Conservation (phyloP, 2,797 vertebrate species). For the Propithecus perrieri region DNA sequence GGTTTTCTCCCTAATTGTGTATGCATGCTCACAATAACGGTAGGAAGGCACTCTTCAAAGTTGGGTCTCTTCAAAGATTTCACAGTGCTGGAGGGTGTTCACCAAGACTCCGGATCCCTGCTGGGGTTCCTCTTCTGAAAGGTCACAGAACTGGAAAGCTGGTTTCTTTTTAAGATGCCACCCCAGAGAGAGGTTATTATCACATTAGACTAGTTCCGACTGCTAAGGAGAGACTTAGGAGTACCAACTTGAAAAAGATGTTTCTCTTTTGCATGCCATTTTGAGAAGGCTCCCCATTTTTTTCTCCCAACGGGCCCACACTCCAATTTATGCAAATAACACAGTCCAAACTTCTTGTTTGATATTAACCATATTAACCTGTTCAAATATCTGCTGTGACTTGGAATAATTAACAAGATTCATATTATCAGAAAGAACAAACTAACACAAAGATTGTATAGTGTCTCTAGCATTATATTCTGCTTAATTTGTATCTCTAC, state of each 20-base stretch:
- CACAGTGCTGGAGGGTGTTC: conserved; percentile 43
- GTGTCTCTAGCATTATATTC: background rate
- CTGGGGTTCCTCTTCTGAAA: conserved; percentile 37
- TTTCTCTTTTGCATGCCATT: conserved; percentile 4
- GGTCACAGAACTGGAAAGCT: conserved; percentile 43
- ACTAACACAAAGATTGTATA: background rate
- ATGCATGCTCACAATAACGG: background rate
- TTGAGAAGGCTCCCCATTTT: background rate
- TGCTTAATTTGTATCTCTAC: background rate
- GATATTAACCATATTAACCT: background rate
- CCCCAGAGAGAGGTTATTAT: conserved; percentile 54
- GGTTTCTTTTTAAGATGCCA: conserved; percentile 59
- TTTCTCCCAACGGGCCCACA: background rate
- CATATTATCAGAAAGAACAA: background rate
- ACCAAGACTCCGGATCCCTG: conserved; percentile 9
- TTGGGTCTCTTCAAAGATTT: conserved; percentile 72
- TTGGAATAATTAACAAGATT: background rate
- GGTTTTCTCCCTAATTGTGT: conserved; percentile 61
- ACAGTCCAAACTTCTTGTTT: background rate
- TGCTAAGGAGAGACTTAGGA: background rate
- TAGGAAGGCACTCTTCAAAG: conserved; percentile 62
- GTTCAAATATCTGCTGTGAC: background rate
- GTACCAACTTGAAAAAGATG: background rate
- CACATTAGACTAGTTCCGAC: conserved; percentile 49
- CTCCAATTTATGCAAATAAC: background rate